Evolutionary conservation across 2,113 vertebrate genomes (phyloP).

Genomic region (Crocuta crocuta): DNA sequence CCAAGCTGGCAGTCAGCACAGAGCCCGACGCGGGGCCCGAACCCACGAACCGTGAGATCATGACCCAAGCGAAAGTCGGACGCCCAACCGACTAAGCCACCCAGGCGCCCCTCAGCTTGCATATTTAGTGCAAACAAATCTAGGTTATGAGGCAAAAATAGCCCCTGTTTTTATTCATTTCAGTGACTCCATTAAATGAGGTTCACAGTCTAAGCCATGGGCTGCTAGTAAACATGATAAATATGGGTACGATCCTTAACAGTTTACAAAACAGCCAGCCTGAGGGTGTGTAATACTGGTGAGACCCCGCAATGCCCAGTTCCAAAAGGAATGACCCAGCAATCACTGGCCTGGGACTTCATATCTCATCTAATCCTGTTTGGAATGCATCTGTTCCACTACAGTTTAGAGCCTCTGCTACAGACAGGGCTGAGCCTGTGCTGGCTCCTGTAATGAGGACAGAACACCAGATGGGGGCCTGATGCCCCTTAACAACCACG

Average conservation of each 20-base stretch:
- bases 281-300: neutral
- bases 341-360: neutral
- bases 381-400: neutral
- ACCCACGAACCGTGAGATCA: no score
- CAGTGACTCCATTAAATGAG: neutral
- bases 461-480: neutral
- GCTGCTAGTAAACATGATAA: neutral
- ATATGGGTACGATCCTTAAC: neutral
- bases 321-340: neutral
- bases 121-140: constrained; percentile 31
- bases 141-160: constrained; percentile 50
- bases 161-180: neutral
- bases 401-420: neutral
- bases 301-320: neutral
- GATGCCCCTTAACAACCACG: neutral
- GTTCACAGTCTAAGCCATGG: neutral
- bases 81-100: no score
- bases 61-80: no score
- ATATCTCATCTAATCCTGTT: neutral
- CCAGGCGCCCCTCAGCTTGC: no score
- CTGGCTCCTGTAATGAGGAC: neutral
- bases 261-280: neutral
- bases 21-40: no score
- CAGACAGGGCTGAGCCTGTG: no score
- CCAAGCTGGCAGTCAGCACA: no score